A percentile compares a stretch with the other conserved stretches of the same genome.
These are phyloP conservation scores for Polypterus senegalus DNA, from an alignment of 2,113 vertebrate species.

Conservation along the genomic window DNA sequence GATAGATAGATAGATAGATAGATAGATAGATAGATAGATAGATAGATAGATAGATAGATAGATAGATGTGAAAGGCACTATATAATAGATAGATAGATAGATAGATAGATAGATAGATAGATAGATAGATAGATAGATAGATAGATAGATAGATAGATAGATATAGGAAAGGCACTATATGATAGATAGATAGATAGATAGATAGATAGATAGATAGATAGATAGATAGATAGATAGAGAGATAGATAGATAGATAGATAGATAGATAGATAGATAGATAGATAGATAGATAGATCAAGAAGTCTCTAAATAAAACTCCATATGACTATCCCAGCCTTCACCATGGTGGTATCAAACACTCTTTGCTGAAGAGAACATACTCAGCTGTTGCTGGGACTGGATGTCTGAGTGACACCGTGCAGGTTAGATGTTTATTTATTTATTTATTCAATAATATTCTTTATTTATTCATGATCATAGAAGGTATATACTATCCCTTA, in stretches of 20 bases:
- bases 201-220: neutral
- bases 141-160: too few relatives aligned
- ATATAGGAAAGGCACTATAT: too few relatives aligned
- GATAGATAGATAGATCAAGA: neutral
- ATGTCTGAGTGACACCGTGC: too few relatives aligned
- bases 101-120: neutral
- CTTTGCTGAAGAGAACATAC: neutral
- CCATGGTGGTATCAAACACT: neutral
- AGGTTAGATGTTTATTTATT: too few relatives aligned
- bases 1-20: neutral
- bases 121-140: neutral
- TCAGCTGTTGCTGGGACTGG: neutral
- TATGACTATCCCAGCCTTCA: neutral
- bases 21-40: neutral
- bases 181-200: neutral
- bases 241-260: conserved; percentile 2
- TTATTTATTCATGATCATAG: too few relatives aligned
- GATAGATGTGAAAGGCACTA: too few relatives aligned
- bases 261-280: neutral
- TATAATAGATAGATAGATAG: too few relatives aligned
- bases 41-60: neutral
- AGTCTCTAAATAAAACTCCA: too few relatives aligned
- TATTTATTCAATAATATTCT: too few relatives aligned
- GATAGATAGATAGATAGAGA: neutral
- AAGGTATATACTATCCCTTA: too few relatives aligned